A percentile compares a stretch with the other conserved stretches of the same genome.
Conservation (phyloP, 2,888 invertebrate genomes). For the Coenonympha glycerion region DNA sequence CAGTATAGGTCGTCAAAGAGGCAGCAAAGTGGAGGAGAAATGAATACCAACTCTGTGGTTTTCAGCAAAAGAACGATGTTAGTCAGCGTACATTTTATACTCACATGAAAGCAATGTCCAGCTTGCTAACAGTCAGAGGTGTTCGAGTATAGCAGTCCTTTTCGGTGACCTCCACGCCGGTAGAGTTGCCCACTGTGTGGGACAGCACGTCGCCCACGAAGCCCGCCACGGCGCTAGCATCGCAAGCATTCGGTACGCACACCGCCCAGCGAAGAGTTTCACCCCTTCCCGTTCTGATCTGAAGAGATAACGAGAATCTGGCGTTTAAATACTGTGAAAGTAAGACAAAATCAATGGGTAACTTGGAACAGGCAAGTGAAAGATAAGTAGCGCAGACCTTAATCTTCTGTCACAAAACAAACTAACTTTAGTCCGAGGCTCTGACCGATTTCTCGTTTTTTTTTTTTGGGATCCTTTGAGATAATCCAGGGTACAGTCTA, state of each 20-base stretch:
- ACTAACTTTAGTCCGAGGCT: too few relatives aligned
- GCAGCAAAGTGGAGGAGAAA: too few relatives aligned
- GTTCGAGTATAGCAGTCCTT: slow-evolving; percentile 67
- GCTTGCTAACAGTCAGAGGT: slow-evolving; percentile 50
- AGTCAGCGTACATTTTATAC: slow-evolving; percentile 30
- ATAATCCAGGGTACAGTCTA: too few relatives aligned
- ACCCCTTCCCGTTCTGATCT: slow-evolving; percentile 63
- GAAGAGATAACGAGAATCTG: slow-evolving; percentile 22
- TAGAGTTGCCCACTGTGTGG: slow-evolving; percentile 62
- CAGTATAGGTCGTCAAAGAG: too few relatives aligned
- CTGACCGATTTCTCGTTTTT: too few relatives aligned
- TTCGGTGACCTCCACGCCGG: slow-evolving; percentile 59
- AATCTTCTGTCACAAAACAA: too few relatives aligned
- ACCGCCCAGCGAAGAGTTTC: slow-evolving; percentile 78
- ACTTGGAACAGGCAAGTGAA: too few relatives aligned
- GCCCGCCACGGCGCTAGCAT: slow-evolving; percentile 65
- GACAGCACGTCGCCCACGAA: slow-evolving; percentile 65
- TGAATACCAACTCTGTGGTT: background rate
- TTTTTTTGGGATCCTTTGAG: too few relatives aligned
- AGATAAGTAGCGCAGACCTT: too few relatives aligned
- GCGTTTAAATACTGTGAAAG: background rate
- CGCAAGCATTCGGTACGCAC: slow-evolving; percentile 78
- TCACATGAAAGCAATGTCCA: slow-evolving; percentile 62
- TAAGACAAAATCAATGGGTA: background rate
- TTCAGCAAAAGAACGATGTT: background rate